phyloP scores from a whole-genome alignment of 2,113 vertebrate genomes.

The Megaceryle torquata region DNA sequence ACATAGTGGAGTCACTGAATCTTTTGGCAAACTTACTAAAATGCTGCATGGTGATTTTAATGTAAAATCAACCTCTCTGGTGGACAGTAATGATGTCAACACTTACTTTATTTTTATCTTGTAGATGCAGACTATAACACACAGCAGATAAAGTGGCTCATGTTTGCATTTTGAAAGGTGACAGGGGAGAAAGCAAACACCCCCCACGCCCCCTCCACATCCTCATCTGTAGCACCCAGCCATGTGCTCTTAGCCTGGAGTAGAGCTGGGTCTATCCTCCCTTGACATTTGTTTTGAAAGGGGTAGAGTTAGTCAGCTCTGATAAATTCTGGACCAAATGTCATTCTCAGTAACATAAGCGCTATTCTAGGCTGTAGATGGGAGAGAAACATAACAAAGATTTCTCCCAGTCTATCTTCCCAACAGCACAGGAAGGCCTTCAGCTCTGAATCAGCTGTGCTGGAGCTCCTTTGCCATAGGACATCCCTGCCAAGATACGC shows the following conservation, averaged over 20 bases:
- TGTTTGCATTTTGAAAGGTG: neutral
- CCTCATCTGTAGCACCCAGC: neutral
- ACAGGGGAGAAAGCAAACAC: neutral
- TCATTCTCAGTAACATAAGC: neutral
- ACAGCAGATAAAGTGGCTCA: neutral
- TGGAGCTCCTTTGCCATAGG: neutral
- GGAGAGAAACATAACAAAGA: neutral
- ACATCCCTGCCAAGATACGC: neutral
- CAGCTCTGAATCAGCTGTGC: neutral
- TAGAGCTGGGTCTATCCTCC: neutral
- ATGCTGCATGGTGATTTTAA: neutral
- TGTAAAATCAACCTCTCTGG: neutral
- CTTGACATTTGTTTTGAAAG: neutral
- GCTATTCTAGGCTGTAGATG: neutral
- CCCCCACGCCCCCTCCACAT: fast-evolving
- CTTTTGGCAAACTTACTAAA: neutral
- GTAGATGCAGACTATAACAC: neutral
- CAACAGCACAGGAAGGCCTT: neutral
- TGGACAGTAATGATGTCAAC: neutral
- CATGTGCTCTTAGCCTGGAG: neutral
- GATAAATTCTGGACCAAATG: neutral
- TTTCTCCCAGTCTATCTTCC: neutral
- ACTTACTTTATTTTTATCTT: neutral
- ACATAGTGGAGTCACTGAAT: neutral
- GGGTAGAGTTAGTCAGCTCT: neutral